Base-by-base conservation (phyloP, 30 jellyfish, hydroid and myxozoan genomes). In the Pelagia noctiluca region DNA sequence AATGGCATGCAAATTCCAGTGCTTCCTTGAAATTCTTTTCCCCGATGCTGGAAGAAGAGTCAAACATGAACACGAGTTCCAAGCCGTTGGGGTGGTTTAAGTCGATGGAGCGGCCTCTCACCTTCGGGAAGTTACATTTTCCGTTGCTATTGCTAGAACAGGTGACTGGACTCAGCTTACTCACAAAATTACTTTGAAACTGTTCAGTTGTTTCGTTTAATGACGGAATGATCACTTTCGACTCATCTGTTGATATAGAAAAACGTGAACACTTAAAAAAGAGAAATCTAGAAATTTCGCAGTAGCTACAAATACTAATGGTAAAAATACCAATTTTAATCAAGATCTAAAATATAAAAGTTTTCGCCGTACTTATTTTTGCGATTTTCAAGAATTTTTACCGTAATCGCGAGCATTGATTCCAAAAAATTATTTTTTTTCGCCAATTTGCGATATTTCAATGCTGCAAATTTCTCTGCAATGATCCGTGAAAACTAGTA, bases 1-100 rank as follows among this genome's bases (percentile, higher is more conserved):
- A 63, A 25, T 46, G 10, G 26, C 83, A 52, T 16, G 89, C 68
- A 65, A 79, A 80, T 3, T 62, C 35, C 63, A 88, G 42, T 12
- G 88, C 88, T 29, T 35, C 63, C 18, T 76, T 32, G 31, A 88
- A 88, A 26, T 88, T 50, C n/a, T 72, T 54, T 25, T 2, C n/a
- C 2, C 93, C 97, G 62, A 88, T 73, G 76, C 97, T 88, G 42
- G 79, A 38, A 21, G 97, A 88, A 10, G 97, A 26, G 35, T 88
- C 97, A 64, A 88, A 23, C 57, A 88, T 61, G 34, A 88, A 88
- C 35, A 80, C 60, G 30, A 88, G 50, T 36, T 88, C 97, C 71
- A 88, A 78, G 12, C 97, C 97, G 2, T 75, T 63, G 19, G 88
- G 73, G 13, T 35, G 63, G 23, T 88, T 83, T 29, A 54, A 10